phyloP scores from a whole-genome alignment of 2,113 vertebrate species.

The Cyanoramphus novaezelandiae region DNA sequence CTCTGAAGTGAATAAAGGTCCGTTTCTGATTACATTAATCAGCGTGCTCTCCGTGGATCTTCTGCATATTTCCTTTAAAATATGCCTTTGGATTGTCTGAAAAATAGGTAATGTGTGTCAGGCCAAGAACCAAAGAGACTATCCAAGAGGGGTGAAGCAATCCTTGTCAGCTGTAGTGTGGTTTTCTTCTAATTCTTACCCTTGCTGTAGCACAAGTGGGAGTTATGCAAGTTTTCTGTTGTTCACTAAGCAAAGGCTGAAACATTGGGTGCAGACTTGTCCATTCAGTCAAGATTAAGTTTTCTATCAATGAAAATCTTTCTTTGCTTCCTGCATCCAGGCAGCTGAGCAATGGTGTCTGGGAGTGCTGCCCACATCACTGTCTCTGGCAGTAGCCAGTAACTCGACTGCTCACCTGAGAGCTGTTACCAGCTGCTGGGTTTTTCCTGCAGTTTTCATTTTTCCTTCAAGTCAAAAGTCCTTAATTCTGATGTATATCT shows the following conservation, averaged over 20 bases:
- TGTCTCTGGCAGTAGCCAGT: not conserved
- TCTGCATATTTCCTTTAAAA: not conserved
- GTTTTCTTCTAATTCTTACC: not conserved
- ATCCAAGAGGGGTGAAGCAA: not conserved
- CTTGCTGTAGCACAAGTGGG: fast-evolving
- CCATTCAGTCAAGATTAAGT: not conserved
- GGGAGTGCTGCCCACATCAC: not conserved
- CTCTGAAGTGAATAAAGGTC: too few species aligned
- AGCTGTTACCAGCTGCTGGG: not conserved
- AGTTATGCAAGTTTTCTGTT: not conserved
- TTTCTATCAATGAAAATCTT: not conserved
- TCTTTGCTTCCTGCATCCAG: not conserved
- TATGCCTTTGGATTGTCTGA: not conserved
- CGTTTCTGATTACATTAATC: too few species aligned
- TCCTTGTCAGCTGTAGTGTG: fast-evolving
- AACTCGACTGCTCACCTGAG: not conserved
- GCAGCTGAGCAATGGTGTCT: not conserved
- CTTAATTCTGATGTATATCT: not conserved
- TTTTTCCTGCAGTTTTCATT: not conserved
- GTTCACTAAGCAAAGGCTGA: not conserved
- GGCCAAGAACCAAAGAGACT: not conserved
- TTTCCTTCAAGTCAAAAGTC: not conserved
- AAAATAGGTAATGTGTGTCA: not conserved
- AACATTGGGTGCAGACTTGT: not conserved
- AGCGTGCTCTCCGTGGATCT: too few species aligned